Conservation (phyloP, 2,888 invertebrate genomes). For the Heteropelma amictum region DNA sequence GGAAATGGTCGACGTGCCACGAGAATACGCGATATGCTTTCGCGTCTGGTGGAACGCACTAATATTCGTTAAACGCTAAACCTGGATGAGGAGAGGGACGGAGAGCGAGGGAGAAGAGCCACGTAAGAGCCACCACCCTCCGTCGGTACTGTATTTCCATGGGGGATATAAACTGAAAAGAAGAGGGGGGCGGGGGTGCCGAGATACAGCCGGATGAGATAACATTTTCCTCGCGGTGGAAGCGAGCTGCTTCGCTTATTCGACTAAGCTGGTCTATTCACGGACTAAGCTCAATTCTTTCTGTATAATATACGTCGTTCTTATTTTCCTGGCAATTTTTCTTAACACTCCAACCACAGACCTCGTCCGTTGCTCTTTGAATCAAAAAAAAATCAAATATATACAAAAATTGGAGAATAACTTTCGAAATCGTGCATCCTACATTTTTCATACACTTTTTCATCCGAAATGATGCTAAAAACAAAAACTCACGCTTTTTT, state of each 20-base stretch:
- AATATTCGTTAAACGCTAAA: conserved; percentile 70
- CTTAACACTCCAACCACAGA: not conserved
- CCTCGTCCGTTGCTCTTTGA: not conserved
- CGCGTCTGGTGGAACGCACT: conserved; percentile 64
- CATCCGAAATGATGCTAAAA: too few relatives aligned
- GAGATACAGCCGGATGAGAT: conserved; percentile 11
- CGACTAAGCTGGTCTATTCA: conserved; percentile 65
- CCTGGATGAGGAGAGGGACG: conserved; percentile 25
- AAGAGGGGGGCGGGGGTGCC: not conserved
- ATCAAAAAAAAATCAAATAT: not conserved
- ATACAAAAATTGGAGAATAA: not conserved
- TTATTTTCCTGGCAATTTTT: not conserved
- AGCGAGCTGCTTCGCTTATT: conserved; percentile 40
- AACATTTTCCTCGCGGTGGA: conserved; percentile 16
- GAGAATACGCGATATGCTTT: conserved; percentile 43
- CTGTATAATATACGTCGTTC: not conserved
- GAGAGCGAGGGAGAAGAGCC: not conserved
- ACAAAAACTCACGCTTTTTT: too few relatives aligned
- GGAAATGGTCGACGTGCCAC: conserved; percentile 13
- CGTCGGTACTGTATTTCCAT: conserved; percentile 29
- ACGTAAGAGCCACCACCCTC: too few relatives aligned
- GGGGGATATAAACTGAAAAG: conserved; percentile 41
- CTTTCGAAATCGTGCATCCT: not conserved
- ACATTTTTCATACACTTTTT: not conserved
- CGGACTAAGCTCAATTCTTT: conserved; percentile 33